phyloP scores from a whole-genome alignment of 1,140 invertebrate genomes.

The Drosophila navojoa region DNA sequence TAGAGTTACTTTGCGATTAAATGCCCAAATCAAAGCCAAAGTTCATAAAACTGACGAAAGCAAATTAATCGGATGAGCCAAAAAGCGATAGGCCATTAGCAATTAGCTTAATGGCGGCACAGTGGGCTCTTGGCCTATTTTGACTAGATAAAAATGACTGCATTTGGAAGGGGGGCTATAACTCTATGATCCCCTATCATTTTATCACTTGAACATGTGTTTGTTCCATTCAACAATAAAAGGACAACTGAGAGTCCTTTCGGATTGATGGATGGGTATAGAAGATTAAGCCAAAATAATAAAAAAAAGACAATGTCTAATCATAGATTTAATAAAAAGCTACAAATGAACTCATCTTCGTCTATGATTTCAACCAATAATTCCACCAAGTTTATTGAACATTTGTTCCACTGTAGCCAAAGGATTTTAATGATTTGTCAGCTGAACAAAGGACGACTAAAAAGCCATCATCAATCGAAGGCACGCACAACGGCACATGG shows the following conservation, averaged over 20 bases:
- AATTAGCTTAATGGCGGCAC: conserved; percentile 25
- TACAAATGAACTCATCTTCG: too few relatives aligned
- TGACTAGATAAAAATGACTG: too few relatives aligned
- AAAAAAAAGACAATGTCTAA: too few relatives aligned
- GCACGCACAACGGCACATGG: conserved; percentile 23
- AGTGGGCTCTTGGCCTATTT: conserved; percentile 10
- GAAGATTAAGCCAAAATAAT: too few relatives aligned
- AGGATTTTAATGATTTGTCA: conserved; percentile 21
- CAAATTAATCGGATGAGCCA: conserved; percentile 55
- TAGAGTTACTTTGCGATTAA: conserved; percentile 41
- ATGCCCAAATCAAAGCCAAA: conserved; percentile 35
- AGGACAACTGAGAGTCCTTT: too few relatives aligned
- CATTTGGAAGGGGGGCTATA: too few relatives aligned
- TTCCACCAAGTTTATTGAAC: background rate
- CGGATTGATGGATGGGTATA: too few relatives aligned
- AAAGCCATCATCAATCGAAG: conserved; percentile 33
- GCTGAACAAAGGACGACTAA: conserved; percentile 13
- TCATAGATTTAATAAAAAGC: too few relatives aligned
- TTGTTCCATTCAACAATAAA: too few relatives aligned
- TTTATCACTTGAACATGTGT: too few relatives aligned
- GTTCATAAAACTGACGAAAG: conserved; percentile 66
- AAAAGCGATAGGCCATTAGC: conserved; percentile 4
- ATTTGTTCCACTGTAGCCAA: conserved; percentile 15
- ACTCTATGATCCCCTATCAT: too few relatives aligned
- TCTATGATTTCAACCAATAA: too few relatives aligned